Percentiles rank a stretch among this genome's conserved stretches.
phyloP scores from a whole-genome alignment of 2,888 invertebrate genomes.

The Leptinotarsa tumamoca region DNA sequence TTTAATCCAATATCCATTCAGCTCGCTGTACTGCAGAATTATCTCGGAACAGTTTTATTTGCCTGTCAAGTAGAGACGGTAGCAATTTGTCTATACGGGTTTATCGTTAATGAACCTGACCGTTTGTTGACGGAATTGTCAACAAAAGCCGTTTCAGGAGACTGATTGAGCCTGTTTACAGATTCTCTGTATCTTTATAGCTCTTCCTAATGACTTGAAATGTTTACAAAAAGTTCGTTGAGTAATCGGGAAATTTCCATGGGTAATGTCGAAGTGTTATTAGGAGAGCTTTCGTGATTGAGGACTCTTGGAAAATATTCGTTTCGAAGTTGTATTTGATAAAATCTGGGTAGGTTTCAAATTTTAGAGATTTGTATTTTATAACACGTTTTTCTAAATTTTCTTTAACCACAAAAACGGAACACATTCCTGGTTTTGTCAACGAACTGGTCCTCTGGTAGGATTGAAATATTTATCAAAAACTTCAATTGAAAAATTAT shows the following conservation, averaged over 20 bases:
- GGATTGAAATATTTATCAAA: too few relatives aligned
- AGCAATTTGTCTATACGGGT: conserved; percentile 9
- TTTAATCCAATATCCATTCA: background rate
- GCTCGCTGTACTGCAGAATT: background rate
- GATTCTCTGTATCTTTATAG: background rate
- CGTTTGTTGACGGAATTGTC: background rate
- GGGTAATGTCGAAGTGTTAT: too few relatives aligned
- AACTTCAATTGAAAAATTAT: too few relatives aligned
- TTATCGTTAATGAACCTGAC: conserved; percentile 6
- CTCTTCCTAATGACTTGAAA: background rate
- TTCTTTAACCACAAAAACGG: too few relatives aligned
- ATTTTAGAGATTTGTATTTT: too few relatives aligned
- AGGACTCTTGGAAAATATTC: too few relatives aligned
- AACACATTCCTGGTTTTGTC: too few relatives aligned
- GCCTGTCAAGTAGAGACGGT: background rate
- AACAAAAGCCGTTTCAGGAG: background rate
- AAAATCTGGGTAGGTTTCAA: too few relatives aligned
- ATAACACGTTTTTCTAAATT: too few relatives aligned
- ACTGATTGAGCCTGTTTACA: conserved; percentile 9
- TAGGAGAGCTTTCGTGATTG: too few relatives aligned
- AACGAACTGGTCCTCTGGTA: too few relatives aligned
- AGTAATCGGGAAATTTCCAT: background rate
- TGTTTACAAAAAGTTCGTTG: background rate
- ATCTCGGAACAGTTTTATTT: background rate
- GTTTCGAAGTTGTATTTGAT: too few relatives aligned